Conservation (phyloP, 2,888 invertebrate species). For the Polia nebulosa region DNA sequence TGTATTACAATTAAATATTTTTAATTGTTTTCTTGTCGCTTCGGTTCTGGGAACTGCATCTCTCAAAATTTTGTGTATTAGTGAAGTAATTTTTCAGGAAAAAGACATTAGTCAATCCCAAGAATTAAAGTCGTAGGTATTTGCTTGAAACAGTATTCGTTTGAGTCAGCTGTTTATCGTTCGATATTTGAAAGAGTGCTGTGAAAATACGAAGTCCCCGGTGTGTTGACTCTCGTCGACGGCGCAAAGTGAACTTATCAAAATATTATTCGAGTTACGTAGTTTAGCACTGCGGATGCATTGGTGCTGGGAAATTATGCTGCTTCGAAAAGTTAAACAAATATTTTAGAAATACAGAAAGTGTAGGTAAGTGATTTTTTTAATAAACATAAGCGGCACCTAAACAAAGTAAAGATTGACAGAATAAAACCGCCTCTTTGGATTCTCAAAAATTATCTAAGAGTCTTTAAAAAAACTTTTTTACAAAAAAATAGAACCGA, state of each 20-base stretch:
- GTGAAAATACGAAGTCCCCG: conserved; percentile 30
- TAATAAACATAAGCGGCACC: neutral
- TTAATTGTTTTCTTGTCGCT: too few species aligned
- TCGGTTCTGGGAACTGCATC: too few species aligned
- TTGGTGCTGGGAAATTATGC: conserved; percentile 7
- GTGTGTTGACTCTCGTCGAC: conserved; percentile 30
- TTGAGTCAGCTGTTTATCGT: conserved; percentile 35
- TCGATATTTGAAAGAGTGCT: conserved; percentile 44
- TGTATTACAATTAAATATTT: too few species aligned
- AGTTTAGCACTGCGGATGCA: conserved; percentile 21
- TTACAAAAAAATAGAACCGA: too few species aligned
- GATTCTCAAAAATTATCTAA: too few species aligned
- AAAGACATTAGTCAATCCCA: neutral
- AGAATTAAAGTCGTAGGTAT: neutral
- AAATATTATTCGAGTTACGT: conserved; percentile 44
- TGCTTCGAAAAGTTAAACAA: neutral
- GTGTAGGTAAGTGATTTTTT: too few species aligned
- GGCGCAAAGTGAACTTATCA: conserved; percentile 34
- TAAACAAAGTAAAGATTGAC: too few species aligned
- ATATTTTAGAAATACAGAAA: neutral
- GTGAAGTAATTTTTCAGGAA: too few species aligned
- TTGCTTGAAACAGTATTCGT: conserved; percentile 11
- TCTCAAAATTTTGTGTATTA: too few species aligned
- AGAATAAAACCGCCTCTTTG: too few species aligned
- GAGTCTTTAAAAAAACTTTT: too few species aligned